Conservation (phyloP, 2,797 vertebrate species). For the Heliangelus exortis region DNA sequence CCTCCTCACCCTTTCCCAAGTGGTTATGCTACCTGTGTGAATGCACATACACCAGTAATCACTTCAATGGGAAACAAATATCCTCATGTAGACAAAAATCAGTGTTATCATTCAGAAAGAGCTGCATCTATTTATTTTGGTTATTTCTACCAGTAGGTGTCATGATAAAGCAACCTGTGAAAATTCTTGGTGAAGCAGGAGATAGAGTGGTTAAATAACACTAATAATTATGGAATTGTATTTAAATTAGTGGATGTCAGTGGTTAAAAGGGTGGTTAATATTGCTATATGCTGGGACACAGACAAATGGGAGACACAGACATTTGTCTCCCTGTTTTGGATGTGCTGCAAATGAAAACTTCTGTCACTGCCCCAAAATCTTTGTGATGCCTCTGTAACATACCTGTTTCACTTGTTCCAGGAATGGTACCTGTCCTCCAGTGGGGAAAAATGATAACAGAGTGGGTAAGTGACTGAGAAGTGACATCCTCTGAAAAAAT, state of each 20-base stretch:
- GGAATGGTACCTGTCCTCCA: background rate
- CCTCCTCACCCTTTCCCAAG: background rate
- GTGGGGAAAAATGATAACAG: background rate
- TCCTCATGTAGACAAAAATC: background rate
- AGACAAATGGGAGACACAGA: background rate
- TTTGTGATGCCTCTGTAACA: background rate
- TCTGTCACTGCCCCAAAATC: background rate
- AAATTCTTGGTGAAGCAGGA: background rate
- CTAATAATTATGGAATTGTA: background rate
- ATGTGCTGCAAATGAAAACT: background rate
- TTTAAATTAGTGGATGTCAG: background rate
- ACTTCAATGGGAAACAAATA: background rate
- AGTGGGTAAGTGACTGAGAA: background rate
- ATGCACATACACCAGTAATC: accelerated
- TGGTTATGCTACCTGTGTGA: background rate
- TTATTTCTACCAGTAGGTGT: constrained; percentile 74
- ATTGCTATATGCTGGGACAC: background rate
- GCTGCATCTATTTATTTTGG: background rate
- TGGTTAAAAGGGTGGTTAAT: constrained; percentile 4
- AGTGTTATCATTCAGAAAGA: background rate
- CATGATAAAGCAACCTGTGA: constrained; percentile 73
- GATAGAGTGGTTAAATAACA: constrained; percentile 17
- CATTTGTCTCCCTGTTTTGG: background rate
- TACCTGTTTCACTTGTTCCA: background rate
- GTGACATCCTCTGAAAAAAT: background rate